These are phyloP conservation scores for Kryptopterus vitreolus DNA, from an alignment of 2,797 vertebrate genomes.

Conservation along the genomic window DNA sequence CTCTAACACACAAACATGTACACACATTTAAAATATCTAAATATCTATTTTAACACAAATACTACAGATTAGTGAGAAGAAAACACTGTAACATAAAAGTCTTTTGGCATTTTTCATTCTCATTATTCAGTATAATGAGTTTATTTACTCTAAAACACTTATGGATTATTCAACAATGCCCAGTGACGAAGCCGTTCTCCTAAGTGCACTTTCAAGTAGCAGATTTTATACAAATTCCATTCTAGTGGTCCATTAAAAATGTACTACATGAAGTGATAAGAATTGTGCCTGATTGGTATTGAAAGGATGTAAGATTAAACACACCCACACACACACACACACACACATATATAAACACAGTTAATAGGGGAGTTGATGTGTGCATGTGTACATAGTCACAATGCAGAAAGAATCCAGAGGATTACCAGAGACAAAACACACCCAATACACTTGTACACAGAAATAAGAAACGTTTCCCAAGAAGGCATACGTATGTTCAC, in stretches of 20 bases:
- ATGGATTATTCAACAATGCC: neutral
- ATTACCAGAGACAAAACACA: neutral
- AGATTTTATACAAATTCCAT: constrained; percentile 5
- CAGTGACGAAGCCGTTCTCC: neutral
- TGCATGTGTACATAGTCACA: neutral
- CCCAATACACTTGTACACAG: neutral
- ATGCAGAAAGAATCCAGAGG: neutral
- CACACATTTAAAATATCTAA: neutral
- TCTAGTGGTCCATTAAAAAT: neutral
- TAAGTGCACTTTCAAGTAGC: neutral
- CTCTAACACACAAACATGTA: neutral
- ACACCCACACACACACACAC: too few species aligned
- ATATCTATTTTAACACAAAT: neutral
- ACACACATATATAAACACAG: too few species aligned
- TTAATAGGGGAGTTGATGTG: neutral
- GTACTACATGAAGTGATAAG: neutral
- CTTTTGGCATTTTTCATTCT: neutral
- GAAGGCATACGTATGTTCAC: neutral
- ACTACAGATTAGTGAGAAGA: neutral
- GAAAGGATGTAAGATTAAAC: neutral
- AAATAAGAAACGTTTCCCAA: neutral
- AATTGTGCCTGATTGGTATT: neutral
- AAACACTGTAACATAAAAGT: neutral
- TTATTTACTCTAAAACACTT: neutral
- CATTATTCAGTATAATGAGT: neutral